phyloP scores from a whole-genome alignment of 2,888 invertebrate species.

The Hirtodrosophila cameraria region DNA sequence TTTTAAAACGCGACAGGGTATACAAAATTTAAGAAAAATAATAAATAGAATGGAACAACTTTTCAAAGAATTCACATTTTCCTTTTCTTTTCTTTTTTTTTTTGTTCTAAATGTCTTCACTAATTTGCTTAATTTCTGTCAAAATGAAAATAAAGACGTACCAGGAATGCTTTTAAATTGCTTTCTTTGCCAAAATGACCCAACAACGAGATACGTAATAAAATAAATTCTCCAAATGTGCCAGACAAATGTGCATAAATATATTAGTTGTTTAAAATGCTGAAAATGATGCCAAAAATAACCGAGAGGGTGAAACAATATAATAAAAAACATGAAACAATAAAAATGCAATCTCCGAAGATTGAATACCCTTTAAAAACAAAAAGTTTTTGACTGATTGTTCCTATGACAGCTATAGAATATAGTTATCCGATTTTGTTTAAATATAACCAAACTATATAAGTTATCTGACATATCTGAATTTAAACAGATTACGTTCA shows the following conservation, averaged over 20 bases:
- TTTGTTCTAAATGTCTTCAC: slow-evolving; percentile 55
- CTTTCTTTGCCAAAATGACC: slow-evolving; percentile 48
- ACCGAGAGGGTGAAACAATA: slow-evolving; percentile 21
- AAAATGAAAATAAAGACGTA: slow-evolving; percentile 16
- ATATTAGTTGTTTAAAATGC: slow-evolving; percentile 46
- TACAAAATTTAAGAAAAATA: slow-evolving; percentile 21
- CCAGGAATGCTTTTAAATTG: slow-evolving; percentile 39
- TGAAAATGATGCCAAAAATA: slow-evolving; percentile 35
- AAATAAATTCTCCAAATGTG: slow-evolving; percentile 62
- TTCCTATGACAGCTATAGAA: too few species aligned
- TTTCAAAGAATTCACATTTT: slow-evolving; percentile 47
- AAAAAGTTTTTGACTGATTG: too few species aligned
- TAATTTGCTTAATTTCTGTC: slow-evolving; percentile 76
- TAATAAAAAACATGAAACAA: neutral
- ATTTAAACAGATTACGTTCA: too few species aligned
- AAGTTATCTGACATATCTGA: too few species aligned
- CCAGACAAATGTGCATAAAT: slow-evolving; percentile 50
- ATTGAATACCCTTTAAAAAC: too few species aligned
- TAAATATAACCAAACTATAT: too few species aligned
- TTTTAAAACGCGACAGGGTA: neutral
- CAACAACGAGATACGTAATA: slow-evolving; percentile 61
- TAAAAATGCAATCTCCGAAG: neutral
- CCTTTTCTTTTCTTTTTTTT: slow-evolving; percentile 44
- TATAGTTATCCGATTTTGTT: too few species aligned
- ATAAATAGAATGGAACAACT: slow-evolving; percentile 36